Percentiles rank a stretch among this genome's conserved stretches.
Conservation (phyloP, 92 coral and sea anemone genomes). For the Parazoanthus darwini region DNA sequence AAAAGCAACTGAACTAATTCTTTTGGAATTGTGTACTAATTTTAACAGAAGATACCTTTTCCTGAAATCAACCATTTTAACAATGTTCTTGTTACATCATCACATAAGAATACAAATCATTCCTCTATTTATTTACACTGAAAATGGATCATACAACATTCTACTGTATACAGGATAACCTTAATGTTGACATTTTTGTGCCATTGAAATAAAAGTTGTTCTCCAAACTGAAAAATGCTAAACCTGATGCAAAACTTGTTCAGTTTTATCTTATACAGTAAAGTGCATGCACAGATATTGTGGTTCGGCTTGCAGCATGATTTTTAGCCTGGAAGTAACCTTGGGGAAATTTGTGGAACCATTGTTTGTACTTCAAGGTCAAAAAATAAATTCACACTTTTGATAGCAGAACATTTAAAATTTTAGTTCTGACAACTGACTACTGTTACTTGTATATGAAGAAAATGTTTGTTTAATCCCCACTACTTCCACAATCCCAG, state of each 20-base stretch:
- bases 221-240: background rate
- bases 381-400: background rate
- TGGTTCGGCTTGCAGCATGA: no score
- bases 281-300: no score
- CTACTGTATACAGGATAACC: no score
- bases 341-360: background rate
- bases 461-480: background rate
- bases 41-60: background rate
- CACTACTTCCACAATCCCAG: background rate
- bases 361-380: constrained; percentile 1
- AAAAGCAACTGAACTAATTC: background rate
- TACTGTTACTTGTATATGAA: background rate
- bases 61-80: background rate
- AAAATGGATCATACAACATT: no score
- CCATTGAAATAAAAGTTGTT: background rate
- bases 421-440: background rate
- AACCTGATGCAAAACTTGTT: background rate
- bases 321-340: no score
- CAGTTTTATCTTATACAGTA: no score
- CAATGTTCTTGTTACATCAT: background rate
- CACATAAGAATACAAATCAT: constrained; percentile 6
- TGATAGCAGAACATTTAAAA: constrained; percentile 1
- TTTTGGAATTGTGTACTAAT: background rate
- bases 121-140: no score
- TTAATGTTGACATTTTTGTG: constrained; percentile 16